These are phyloP conservation scores for Rapana venosa DNA, from an alignment of 2,888 invertebrate genomes.

Conservation along the genomic window DNA sequence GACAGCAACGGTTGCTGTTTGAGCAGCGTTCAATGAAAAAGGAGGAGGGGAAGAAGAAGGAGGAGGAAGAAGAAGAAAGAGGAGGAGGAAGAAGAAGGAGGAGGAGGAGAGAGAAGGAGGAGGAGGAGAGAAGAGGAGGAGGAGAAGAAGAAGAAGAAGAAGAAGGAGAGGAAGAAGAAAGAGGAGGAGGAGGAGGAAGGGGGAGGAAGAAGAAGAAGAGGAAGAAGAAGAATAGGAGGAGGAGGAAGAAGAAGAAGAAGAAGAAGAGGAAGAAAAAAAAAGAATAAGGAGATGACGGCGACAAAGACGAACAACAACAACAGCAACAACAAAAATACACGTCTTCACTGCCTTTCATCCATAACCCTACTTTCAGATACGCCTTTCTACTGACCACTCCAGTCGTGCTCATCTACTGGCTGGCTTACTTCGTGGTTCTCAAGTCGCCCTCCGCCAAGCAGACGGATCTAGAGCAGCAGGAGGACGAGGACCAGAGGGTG, in stretches of 20 bases:
- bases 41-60: no score
- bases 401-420: slow-evolving; percentile 63
- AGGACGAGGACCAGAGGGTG: not conserved
- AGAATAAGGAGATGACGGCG: no score
- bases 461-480: not conserved
- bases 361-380: slow-evolving; percentile 56
- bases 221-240: no score
- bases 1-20: no score
- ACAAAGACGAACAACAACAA: not conserved
- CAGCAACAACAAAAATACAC: not conserved
- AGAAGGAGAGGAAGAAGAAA: not conserved
- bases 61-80: no score
- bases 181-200: not conserved
- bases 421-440: slow-evolving; percentile 64
- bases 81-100: no score
- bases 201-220: slow-evolving; percentile 19
- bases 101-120: no score
- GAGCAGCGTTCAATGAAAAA: no score
- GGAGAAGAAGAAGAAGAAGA: not conserved
- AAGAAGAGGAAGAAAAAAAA: not conserved
- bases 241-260: no score
- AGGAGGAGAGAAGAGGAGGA: no score
- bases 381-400: slow-evolving; percentile 69
- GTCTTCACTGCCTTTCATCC: not conserved
- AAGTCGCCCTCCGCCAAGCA: not conserved